Evolutionary conservation across 2,797 vertebrate genomes (phyloP), one percentile per base, ranked within the genome.

Genomic region (Neostethus bicornis): DNA sequence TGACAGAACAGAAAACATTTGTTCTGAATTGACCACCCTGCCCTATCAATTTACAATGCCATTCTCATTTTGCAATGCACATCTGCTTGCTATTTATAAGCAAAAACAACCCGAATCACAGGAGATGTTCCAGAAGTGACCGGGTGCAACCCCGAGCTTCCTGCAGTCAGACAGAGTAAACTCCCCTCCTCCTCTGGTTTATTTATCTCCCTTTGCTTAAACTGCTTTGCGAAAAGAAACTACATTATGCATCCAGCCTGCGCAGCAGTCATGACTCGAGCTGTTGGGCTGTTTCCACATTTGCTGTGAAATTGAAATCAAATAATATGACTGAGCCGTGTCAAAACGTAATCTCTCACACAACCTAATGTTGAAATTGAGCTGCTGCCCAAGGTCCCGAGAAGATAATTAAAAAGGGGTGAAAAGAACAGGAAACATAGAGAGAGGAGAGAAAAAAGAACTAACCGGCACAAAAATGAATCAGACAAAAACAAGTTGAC

Each of bases 291-390:
- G 74, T 85, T 76, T 84, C 79, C 77, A 79, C 78, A 80, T 85
- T 82, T 70, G 69, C 79, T 84, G 77, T 80, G 77, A 86, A 87
- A 87, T 79, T 68, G 74, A 85, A 89, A 86, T 87, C 79, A 89
- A 87, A 87, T 87, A 87, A 87, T 80, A 86, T 77, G 84, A 86
- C 80, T 70, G 83, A 80, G 80, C 74, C 60, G 43, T 87, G 86
- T 89, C 86, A 88, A 78, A 87, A 87, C 82, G 81, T 85, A 84
- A 90, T 87, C 81, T 87, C 81, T 81, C 60, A 29, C 78, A 76
- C 80, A 85, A 85, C 77, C 80, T 78, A 83, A 89, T 83, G 83
- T 67, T 77, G 79, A 75, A 75, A 88, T 73, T 78, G 85, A 82
- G 83, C 85, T 69, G 57, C 70, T 80, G 81, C 77, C 84, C 77